Evolutionary conservation across 2,888 invertebrate species (phyloP).

Genomic region (Psylliodes chrysocephalus): DNA sequence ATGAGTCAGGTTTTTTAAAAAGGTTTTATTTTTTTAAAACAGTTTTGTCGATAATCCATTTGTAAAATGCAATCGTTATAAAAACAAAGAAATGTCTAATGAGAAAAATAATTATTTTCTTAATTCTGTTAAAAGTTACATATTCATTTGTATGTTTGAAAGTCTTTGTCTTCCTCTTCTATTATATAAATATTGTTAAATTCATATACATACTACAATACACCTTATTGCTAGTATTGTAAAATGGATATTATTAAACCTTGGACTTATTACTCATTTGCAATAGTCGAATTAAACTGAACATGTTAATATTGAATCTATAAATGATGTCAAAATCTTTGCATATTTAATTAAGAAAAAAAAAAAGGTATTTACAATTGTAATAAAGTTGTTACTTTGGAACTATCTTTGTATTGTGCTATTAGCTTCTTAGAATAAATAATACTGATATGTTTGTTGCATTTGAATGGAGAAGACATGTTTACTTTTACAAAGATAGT

Average conservation of each 20-base stretch:
- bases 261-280: constrained; percentile 6
- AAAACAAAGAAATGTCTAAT: not conserved
- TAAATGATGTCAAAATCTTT: too few relatives aligned
- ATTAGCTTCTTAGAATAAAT: too few relatives aligned
- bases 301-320: too few relatives aligned
- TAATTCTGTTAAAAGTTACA: not conserved
- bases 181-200: not conserved
- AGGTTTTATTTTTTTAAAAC: constrained; percentile 24
- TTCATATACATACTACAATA: not conserved
- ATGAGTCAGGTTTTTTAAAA: constrained; percentile 50
- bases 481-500: too few relatives aligned
- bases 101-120: not conserved
- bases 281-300: too few relatives aligned
- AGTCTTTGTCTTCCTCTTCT: constrained; percentile 1
- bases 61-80: not conserved
- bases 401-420: too few relatives aligned
- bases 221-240: not conserved
- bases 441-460: too few relatives aligned
- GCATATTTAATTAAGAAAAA: not conserved
- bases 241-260: not conserved
- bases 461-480: too few relatives aligned
- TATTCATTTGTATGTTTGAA: not conserved
- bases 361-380: too few relatives aligned
- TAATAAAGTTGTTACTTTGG: too few relatives aligned
- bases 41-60: constrained; percentile 4